A percentile compares a stretch with the other conserved stretches of the same genome.
Evolutionary conservation across 2,797 vertebrate genomes (phyloP).

Genomic region (Trachurus trachurus): DNA sequence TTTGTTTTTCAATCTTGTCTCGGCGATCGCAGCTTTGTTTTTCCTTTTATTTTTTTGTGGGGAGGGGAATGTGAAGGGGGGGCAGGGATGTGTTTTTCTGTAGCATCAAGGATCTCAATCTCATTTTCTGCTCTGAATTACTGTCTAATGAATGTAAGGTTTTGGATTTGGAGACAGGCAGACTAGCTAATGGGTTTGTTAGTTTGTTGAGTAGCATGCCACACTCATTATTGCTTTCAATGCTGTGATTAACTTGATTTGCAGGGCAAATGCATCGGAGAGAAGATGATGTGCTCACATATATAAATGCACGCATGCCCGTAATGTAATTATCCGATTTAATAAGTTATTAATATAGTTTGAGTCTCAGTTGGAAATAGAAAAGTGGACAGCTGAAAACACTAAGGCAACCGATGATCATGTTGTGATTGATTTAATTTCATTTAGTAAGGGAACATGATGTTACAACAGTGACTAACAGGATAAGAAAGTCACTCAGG

Average conservation of each 20-base stretch:
- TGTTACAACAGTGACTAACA: conserved; percentile 74
- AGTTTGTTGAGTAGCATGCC: conserved; percentile 84
- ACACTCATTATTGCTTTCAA: conserved; percentile 84
- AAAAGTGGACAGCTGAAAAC: conserved; percentile 75
- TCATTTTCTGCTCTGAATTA: conserved; percentile 87
- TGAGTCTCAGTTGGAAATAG: conserved; percentile 76
- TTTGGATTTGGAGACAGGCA: conserved; percentile 83
- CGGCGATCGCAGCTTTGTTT: conserved; percentile 52
- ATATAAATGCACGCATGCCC: conserved; percentile 80
- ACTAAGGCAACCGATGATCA: conserved; percentile 64
- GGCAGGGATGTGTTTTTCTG: conserved; percentile 64
- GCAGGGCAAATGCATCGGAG: conserved; percentile 82
- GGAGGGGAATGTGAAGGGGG: not conserved
- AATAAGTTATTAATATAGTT: conserved; percentile 87
- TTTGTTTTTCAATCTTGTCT: conserved; percentile 75
- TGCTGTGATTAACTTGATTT: conserved; percentile 87
- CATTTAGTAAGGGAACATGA: conserved; percentile 71
- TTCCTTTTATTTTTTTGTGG: conserved; percentile 15
- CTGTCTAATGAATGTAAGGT: conserved; percentile 85
- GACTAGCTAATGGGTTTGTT: conserved; percentile 86
- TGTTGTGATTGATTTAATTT: conserved; percentile 78
- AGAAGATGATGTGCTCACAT: conserved; percentile 78
- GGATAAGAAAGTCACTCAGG: conserved; percentile 66
- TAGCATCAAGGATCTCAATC: conserved; percentile 80
- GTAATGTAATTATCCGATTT: conserved; percentile 85